Evolutionary conservation across 2,797 vertebrate species (phyloP).

Genomic region (Harpagifer antarcticus): DNA sequence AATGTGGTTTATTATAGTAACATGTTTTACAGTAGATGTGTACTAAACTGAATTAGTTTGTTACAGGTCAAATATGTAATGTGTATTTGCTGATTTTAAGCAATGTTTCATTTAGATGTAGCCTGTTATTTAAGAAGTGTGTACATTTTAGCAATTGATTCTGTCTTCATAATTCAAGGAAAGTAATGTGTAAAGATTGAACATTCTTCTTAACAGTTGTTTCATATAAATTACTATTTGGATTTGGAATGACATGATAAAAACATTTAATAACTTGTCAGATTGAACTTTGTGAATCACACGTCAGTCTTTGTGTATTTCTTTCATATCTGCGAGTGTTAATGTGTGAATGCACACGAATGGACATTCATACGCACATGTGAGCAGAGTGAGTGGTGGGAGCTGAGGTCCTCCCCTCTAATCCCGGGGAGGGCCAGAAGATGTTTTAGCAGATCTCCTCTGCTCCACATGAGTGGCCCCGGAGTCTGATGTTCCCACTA

Average conservation of each 20-base stretch:
- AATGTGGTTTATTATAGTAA: not conserved
- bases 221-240: not conserved
- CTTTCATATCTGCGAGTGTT: not conserved
- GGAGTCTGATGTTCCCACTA: slow-evolving; percentile 68
- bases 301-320: not conserved
- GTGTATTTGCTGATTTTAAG: not conserved
- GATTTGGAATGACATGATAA: not conserved
- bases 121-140: not conserved
- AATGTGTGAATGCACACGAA: not conserved
- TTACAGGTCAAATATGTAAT: not conserved
- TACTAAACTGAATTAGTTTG: not conserved
- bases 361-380: slow-evolving; percentile 5
- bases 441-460: slow-evolving; percentile 86
- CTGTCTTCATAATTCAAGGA: not conserved
- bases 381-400: slow-evolving; percentile 26
- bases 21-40: not conserved
- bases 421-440: slow-evolving; percentile 80
- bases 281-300: not conserved
- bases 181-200: not conserved
- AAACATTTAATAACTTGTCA: not conserved
- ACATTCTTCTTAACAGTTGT: not conserved
- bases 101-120: not conserved
- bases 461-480: slow-evolving; percentile 75
- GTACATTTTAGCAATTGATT: not conserved
- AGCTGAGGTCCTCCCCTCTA: slow-evolving; percentile 63